Percentiles rank a stretch among this genome's conserved stretches.
These are phyloP conservation scores for Galagoides demidoff DNA, from an alignment of 2,797 vertebrate genomes.

Conservation along the genomic window DNA sequence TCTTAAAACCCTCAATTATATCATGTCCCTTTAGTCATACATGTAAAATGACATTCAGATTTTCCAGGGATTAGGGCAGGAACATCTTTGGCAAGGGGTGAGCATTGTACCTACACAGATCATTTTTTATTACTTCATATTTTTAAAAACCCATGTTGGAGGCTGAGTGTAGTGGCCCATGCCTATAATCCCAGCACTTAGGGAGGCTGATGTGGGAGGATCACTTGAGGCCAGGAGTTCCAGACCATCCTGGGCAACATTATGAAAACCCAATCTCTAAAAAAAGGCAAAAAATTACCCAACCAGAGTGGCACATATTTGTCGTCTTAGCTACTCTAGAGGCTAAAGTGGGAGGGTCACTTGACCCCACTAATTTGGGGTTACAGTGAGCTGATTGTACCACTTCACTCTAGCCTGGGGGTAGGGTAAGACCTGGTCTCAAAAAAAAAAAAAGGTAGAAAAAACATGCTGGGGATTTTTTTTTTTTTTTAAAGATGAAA, in stretches of 20 bases:
- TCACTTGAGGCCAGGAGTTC: background rate
- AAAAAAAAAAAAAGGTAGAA: background rate
- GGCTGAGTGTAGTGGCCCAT: background rate
- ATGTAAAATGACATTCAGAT: background rate
- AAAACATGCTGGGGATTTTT: background rate
- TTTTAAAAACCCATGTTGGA: background rate
- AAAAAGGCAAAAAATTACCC: background rate
- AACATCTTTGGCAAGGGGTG: background rate
- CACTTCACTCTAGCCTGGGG: background rate
- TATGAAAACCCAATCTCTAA: background rate
- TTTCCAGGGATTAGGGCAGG: background rate
- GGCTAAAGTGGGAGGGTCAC: background rate
- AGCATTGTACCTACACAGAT: background rate
- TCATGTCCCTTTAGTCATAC: background rate
- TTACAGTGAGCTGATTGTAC: background rate
- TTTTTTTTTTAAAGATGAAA: background rate
- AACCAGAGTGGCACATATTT: background rate
- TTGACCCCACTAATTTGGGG: background rate
- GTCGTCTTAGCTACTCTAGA: background rate
- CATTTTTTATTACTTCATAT: background rate
- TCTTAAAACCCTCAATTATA: slow-evolving; percentile 8
- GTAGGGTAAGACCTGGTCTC: background rate
- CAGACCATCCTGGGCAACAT: background rate
- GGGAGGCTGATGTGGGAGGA: background rate
- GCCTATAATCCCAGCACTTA: background rate